phyloP scores from a whole-genome alignment of 1,140 invertebrate genomes.

The Drosophila melanogaster region DNA sequence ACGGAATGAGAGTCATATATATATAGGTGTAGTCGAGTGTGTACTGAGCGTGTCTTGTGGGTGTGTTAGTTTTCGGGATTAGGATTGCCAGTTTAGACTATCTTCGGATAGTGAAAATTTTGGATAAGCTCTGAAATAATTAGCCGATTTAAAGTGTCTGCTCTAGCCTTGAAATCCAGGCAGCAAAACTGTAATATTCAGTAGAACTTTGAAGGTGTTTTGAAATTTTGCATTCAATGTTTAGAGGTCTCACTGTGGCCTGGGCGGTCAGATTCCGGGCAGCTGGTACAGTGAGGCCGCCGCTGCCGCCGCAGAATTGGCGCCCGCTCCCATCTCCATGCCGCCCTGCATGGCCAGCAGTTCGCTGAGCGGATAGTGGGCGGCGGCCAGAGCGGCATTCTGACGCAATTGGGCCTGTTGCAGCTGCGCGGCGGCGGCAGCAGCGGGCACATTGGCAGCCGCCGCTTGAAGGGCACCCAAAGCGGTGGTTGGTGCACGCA shows the following conservation, averaged over 20 bases:
- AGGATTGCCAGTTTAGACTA: background rate
- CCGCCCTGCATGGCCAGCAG: constrained; percentile 88
- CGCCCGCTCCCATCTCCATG: constrained; percentile 85
- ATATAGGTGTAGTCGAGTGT: constrained; percentile 40
- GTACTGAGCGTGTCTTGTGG: constrained; percentile 25
- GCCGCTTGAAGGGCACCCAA: constrained; percentile 74
- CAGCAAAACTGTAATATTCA: no score
- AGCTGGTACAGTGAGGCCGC: constrained; percentile 87
- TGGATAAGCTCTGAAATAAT: background rate
- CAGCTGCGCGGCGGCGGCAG: constrained; percentile 63
- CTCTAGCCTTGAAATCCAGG: no score
- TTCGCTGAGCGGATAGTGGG: constrained; percentile 88
- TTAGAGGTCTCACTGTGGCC: constrained; percentile 85
- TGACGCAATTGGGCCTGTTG: constrained; percentile 68
- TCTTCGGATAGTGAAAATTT: background rate
- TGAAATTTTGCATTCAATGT: background rate
- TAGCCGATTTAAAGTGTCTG: background rate
- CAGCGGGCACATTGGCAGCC: constrained; percentile 65
- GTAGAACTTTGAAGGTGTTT: background rate
- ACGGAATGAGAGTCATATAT: constrained; percentile 69
- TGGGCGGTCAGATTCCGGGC: constrained; percentile 88
- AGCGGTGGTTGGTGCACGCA: constrained; percentile 57
- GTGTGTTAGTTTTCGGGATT: constrained; percentile 16
- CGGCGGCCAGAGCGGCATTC: constrained; percentile 85
- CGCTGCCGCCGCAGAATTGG: constrained; percentile 70